Percentiles rank a stretch among this genome's conserved stretches.
Evolutionary conservation across 2,797 vertebrate species (phyloP).

Genomic region (Lutjanus argentimaculatus): DNA sequence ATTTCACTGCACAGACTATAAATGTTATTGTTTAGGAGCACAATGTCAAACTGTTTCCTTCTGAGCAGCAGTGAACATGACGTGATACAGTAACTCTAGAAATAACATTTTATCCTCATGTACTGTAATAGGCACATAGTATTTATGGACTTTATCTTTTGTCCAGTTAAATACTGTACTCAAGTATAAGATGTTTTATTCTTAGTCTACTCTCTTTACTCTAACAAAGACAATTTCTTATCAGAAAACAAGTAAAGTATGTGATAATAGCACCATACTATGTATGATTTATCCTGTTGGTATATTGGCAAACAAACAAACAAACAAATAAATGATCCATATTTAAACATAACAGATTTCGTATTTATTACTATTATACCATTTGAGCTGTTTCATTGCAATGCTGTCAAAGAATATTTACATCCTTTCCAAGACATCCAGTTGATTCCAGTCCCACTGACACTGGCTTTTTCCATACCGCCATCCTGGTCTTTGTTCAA

Average conservation of each 20-base stretch:
- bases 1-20: constrained; percentile 3
- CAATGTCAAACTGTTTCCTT: background rate
- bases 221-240: background rate
- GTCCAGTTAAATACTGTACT: background rate
- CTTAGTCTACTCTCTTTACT: background rate
- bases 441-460: too few species aligned
- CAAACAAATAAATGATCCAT: background rate
- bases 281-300: background rate
- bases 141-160: constrained; percentile 2
- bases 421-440: constrained; percentile 45
- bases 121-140: constrained; percentile 3
- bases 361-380: background rate
- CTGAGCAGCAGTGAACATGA: background rate
- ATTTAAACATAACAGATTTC: background rate
- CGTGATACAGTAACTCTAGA: background rate
- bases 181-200: too few species aligned
- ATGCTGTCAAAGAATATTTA: constrained; percentile 56
- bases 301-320: background rate
- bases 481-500: too few species aligned
- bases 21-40: background rate
- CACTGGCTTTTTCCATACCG: too few species aligned
- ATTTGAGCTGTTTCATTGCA: constrained; percentile 44
- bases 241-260: background rate
- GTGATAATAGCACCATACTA: background rate
- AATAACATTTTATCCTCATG: background rate